Conservation (phyloP, 1,140 invertebrate species). For the Pomacea maculata region DNA sequence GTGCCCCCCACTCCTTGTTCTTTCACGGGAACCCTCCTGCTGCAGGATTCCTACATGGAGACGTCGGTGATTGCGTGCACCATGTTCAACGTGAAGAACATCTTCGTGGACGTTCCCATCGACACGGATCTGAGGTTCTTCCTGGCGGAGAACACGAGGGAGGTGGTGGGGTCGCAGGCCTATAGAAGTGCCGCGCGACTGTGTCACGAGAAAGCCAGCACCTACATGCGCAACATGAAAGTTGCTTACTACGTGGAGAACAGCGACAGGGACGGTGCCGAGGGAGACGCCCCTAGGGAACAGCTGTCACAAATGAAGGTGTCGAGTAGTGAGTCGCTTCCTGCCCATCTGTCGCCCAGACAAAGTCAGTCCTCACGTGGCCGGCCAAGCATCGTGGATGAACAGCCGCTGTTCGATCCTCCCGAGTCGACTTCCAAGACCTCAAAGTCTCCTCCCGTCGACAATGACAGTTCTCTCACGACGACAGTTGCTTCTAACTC, state of each 20-base stretch:
- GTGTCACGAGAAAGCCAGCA: slow-evolving; percentile 37
- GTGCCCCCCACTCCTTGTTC: slow-evolving; percentile 40
- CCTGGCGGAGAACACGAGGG: slow-evolving; percentile 30
- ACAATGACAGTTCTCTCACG: neutral
- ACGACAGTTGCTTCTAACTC: neutral
- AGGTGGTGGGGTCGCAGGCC: slow-evolving; percentile 21
- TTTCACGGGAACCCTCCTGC: slow-evolving; percentile 40
- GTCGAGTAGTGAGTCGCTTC: neutral
- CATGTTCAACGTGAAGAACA: slow-evolving; percentile 40
- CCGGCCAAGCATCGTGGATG: slow-evolving; percentile 8
- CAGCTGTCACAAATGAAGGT: no score
- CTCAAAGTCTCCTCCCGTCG: neutral
- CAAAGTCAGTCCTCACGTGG: neutral
- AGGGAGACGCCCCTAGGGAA: no score
- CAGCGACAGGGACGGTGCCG: neutral
- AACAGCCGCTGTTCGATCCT: slow-evolving; percentile 2
- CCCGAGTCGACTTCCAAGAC: neutral
- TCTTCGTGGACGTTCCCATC: slow-evolving; percentile 43
- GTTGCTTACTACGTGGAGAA: slow-evolving; percentile 21
- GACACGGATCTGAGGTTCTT: slow-evolving; percentile 33
- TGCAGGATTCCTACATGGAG: slow-evolving; percentile 37
- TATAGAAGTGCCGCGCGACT: slow-evolving; percentile 36
- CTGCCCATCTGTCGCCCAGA: neutral
- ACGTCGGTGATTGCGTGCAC: slow-evolving; percentile 45
- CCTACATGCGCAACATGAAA: slow-evolving; percentile 46